Evolutionary conservation across 2,888 invertebrate species (phyloP), one percentile per base, ranked within the genome.

Genomic region (Pycnomerus fuliginosus): DNA sequence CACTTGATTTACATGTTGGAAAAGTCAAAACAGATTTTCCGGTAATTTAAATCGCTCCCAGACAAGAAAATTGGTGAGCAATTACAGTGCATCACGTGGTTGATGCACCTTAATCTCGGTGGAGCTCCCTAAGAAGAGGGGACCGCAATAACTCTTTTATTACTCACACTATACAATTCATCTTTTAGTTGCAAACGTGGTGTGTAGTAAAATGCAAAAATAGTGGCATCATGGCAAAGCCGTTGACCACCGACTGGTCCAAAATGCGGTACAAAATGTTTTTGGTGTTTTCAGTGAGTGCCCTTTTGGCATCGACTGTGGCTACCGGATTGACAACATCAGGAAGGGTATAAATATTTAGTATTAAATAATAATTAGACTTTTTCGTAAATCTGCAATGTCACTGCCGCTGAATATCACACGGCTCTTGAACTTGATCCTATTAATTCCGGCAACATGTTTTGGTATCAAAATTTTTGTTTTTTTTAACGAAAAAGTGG

Each of bases 371-470:
- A 22, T 7, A 8, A 25, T 25, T 25, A 4, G 11, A 25, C 8
- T 23, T 14, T 20, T 20, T 20, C 20, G 4, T 20, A 8, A 44
- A 20, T 37, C 38, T 24, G 13, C 35, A 39, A 23, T 44, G 39
- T 35, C 44, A 44, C 29, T 39, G 38, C 15, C 25, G 22, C 12
- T n/a, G 20, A 5, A 16, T 28, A 29, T 17, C 38, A 32, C 20
- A 31, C 24, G 42, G 37, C 32, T 42, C 42, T 42, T 47, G 42
- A 47, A 42, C 42, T 47, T 47, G 37, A 23, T 3, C 32, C 36
- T 30, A 41, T 35, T 36, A 33, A 34, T 14, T 23, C 24, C 33
- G 22, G 20, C 28, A 44, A n/a, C n/a, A n/a, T n/a, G n/a, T n/a
- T n/a, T n/a, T n/a, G n/a, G n/a, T n/a, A n/a, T n/a, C n/a, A n/a